Percentiles rank a stretch among this genome's conserved stretches.
Conservation (phyloP, 2,113 vertebrate species). For the Phylloscopus whistleri region DNA sequence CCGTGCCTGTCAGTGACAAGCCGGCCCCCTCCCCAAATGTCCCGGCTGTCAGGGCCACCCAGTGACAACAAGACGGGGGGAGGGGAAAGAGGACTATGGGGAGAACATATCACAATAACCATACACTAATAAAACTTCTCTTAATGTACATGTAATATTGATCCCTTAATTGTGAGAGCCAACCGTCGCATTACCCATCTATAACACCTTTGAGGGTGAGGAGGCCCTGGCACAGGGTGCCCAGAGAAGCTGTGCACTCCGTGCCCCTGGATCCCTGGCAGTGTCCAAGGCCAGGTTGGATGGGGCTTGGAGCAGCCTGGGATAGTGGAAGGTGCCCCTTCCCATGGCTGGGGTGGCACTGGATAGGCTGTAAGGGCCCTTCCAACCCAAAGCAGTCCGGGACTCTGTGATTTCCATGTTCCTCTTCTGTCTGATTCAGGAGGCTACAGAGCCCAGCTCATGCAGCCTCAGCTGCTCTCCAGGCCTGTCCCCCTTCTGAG, state of each 20-base stretch:
- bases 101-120: background rate
- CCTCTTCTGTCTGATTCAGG: too few relatives aligned
- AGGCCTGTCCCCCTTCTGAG: background rate
- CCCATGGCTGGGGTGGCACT: background rate
- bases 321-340: background rate
- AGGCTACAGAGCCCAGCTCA: accelerated
- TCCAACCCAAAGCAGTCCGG: too few relatives aligned
- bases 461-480: background rate
- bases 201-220: too few relatives aligned
- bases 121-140: background rate
- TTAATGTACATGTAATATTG: background rate
- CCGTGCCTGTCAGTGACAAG: background rate
- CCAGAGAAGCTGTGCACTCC: background rate
- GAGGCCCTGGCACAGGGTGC: background rate
- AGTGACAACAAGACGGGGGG: too few relatives aligned
- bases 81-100: background rate
- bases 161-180: background rate
- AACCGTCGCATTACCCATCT: background rate
- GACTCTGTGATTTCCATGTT: background rate
- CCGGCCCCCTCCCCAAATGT: background rate
- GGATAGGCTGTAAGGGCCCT: background rate
- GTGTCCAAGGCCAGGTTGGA: background rate
- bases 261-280: background rate
- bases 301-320: background rate
- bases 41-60: background rate